Evolutionary conservation across 2,113 vertebrate species (phyloP).

Genomic region (Thamnophis sirtalis): DNA sequence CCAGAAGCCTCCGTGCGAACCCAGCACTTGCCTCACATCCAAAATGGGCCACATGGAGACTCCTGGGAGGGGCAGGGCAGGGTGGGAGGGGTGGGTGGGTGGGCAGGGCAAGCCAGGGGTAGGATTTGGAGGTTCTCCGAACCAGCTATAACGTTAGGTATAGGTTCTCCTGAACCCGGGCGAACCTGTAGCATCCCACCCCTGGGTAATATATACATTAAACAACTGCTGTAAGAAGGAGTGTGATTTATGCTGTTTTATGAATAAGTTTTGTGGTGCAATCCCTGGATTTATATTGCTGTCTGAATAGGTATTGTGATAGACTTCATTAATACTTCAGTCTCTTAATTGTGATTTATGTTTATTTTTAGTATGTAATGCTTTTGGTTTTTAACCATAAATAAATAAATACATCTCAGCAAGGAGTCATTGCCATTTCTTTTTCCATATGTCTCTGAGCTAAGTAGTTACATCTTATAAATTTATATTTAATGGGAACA

Average conservation of each 20-base stretch:
- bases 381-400: neutral
- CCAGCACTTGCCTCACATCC: no score
- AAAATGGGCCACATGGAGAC: no score
- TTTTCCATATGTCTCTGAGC: no score
- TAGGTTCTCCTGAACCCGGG: no score
- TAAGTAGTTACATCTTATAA: neutral
- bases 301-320: neutral
- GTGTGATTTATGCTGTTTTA: neutral
- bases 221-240: neutral
- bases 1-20: no score
- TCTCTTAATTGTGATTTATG: neutral
- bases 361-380: neutral
- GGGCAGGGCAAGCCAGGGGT: no score
- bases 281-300: neutral
- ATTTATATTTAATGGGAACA: neutral
- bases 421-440: neutral
- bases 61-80: no score
- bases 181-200: no score
- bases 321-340: neutral
- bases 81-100: no score
- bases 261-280: neutral
- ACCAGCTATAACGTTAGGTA: no score
- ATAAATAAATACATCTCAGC: neutral
- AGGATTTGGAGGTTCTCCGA: no score
- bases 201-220: no score